Base-by-base conservation (phyloP, 1,140 invertebrate species). In the Drosophila bipectinata region DNA sequence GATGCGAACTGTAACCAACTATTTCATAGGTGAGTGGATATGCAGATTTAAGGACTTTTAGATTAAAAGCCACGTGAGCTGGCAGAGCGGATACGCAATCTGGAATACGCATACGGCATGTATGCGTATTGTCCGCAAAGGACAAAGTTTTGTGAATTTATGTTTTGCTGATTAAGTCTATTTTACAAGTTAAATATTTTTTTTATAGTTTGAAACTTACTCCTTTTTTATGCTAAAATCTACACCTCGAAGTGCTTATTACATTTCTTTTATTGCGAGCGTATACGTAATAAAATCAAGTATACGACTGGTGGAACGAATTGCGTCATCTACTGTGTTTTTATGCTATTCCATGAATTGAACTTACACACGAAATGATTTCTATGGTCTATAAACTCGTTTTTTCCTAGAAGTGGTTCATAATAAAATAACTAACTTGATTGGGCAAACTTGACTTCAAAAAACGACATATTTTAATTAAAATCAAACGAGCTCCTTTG, bases 1-100 rank as follows among this genome's bases (percentile, higher is more conserved):
- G 32, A 99, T 99, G 98, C 93, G 98, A 48, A 98, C 97, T 1
- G 97, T 99, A 28, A 99, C 98, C 53, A 99, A 99, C 92, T 99
- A 98, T 87, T 98, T 99, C 91, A 93, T 99, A 82, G 93, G 94
- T 95, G 87, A 93, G 93, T 93, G 41, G n/a, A 18, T 18, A 34
- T 14, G n/a, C 12, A 8, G 14, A 37, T 24, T 49, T 44, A n/a
- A 6, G 14, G 51, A 28, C 18, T 9, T 24, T 21, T 9, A 4
- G 2, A 28, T 6, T 6, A 14, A 15, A 1, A 15, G 34, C 44
- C 28, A 28, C 53, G 51, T 69, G 63, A 24, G 45, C 51, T 39
- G 30, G 66, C 55, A 15, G 5, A 60, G 69, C 64, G 64, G 64
- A 77, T 83, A 57, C 28, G 60, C 49, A 30, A 75, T 72, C 7